Base-by-base conservation (phyloP, 2,113 vertebrate genomes). In the Arothron firmamentum region DNA sequence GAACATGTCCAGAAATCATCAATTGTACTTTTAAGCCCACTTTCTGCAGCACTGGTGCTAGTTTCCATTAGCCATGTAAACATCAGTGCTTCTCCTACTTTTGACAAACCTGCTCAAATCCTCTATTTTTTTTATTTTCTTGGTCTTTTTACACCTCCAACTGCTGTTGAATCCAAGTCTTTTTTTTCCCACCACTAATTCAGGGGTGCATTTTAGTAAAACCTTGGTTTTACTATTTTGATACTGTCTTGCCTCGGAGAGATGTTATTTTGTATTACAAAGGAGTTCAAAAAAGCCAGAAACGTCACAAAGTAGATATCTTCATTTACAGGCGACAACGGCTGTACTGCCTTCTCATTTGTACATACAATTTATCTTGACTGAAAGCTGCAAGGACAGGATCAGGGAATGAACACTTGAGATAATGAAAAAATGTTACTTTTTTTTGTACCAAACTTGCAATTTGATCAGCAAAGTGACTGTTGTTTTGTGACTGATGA, bases 271-370 rank as follows among this genome's bases (percentile, higher is more conserved):
- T 88, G 61, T 85, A 88, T 38, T 65, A 85, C 60, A 69, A 78
- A 70, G 77, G 62, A 59, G 62, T 62, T 59, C 25, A 74, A 71
- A 59, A 53, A 72, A 65, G 67, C 65, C 74, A 77, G 65, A 76
- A 60, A 60, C 59, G 57, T 79, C 70, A 63, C 81, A 71, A 5
- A 28, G 77, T 75, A 68, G 81, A 81, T 85, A 73, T 83, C 58
- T 45, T 73, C 71, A 77, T 74, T 85, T 72, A 72, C 70, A 10
- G 80, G 68, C 52, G 13, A 78, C 68, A 5, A 65, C 56, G 83
- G 85, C 84, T 77, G 85, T 82, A 85, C 88, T 89, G 79, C 81
- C 86, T 87, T 85, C 72, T 82, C 78, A 53, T 74, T 65, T 86
- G 81, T 87, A 85, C 74, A 88, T 84, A 84, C 58, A 49, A 23